Percentiles rank a stretch among this genome's conserved stretches.
phyloP scores from a whole-genome alignment of 2,113 vertebrate genomes.

The Emydocephalus ijimae region DNA sequence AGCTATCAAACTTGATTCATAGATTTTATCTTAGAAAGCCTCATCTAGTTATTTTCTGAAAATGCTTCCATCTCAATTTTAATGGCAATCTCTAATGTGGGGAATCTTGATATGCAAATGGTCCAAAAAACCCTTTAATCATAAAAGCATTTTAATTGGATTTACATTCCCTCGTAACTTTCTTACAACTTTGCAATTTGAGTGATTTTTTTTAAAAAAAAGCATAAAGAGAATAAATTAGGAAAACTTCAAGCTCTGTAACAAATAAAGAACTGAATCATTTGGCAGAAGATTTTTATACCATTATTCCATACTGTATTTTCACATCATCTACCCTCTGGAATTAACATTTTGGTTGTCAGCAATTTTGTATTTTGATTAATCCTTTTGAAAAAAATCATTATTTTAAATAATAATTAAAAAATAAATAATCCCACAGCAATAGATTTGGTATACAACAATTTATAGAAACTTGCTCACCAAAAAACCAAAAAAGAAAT shows the following conservation, averaged over 20 bases:
- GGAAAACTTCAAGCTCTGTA: not conserved
- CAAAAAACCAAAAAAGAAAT: not conserved
- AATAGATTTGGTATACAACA: not conserved
- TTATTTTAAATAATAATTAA: not conserved
- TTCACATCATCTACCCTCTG: too few species aligned
- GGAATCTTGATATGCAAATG: slow-evolving; percentile 8
- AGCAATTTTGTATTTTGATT: not conserved
- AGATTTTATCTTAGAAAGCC: slow-evolving; percentile 7
- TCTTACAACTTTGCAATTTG: not conserved
- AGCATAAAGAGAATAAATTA: not conserved
- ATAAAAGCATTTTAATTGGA: slow-evolving; percentile 23
- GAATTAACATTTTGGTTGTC: not conserved
- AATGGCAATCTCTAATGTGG: slow-evolving; percentile 18
- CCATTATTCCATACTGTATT: not conserved
- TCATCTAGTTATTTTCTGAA: slow-evolving; percentile 32
- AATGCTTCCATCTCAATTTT: slow-evolving; percentile 31
- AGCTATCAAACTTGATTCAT: not conserved
- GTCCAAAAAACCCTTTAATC: not conserved
- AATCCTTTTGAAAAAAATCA: not conserved
- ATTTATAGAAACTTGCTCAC: not conserved
- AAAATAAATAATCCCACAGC: not conserved
- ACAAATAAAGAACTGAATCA: not conserved
- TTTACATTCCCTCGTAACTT: not conserved
- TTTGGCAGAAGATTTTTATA: not conserved
- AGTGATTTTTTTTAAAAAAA: not conserved